Evolutionary conservation across 1,140 invertebrate genomes (phyloP).

Genomic region (Kradibia gibbosae): DNA sequence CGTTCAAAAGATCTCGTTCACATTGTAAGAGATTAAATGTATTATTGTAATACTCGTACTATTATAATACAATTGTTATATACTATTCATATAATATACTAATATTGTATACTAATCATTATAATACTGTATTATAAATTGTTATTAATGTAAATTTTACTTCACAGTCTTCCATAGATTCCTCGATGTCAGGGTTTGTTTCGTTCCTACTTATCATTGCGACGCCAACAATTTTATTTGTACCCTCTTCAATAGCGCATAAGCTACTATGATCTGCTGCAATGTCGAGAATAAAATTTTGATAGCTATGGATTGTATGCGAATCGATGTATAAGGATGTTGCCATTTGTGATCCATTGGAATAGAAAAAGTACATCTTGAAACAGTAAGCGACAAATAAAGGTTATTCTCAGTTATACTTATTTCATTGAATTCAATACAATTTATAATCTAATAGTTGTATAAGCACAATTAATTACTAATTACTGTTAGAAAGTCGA

Average conservation of each 20-base stretch:
- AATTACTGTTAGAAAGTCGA: constrained; percentile 53
- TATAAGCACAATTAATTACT: background rate
- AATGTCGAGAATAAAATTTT: constrained; percentile 13
- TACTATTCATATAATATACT: too few relatives aligned
- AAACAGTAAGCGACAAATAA: background rate
- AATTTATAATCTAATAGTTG: background rate
- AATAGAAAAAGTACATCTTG: constrained; percentile 17
- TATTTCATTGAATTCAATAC: background rate
- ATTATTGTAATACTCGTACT: background rate
- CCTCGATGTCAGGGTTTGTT: background rate
- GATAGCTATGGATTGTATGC: constrained; percentile 30
- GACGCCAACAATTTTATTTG: constrained; percentile 48
- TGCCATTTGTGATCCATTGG: background rate
- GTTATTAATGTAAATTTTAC: background rate
- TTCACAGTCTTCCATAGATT: background rate
- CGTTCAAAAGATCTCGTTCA: background rate
- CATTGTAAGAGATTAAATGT: constrained; percentile 13
- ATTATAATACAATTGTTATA: background rate
- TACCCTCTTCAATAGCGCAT: constrained; percentile 54
- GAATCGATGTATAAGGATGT: constrained; percentile 45
- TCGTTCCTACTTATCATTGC: constrained; percentile 29
- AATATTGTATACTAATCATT: too few relatives aligned
- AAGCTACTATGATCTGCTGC: constrained; percentile 43
- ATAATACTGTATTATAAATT: background rate
- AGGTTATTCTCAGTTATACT: background rate